phyloP scores from a whole-genome alignment of 2,113 vertebrate genomes.

The Ariopsis seemanni region DNA sequence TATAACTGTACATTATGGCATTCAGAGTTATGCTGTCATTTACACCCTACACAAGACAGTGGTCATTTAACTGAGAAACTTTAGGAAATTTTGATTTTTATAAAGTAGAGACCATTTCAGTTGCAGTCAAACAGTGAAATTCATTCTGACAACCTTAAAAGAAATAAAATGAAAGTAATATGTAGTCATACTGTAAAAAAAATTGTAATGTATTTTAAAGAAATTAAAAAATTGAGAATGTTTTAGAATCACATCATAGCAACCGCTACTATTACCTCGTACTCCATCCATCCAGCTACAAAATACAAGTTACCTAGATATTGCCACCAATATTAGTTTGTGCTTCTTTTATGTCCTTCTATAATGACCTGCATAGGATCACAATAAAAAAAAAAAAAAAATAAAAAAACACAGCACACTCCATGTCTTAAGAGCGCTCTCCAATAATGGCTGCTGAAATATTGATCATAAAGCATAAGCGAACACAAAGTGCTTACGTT shows the following conservation, averaged over 20 bases:
- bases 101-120: not conserved
- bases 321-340: not conserved
- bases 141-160: too few species aligned
- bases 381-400: not conserved
- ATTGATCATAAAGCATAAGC: not conserved
- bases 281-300: not conserved
- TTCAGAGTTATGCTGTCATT: too few species aligned
- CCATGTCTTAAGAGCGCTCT: not conserved
- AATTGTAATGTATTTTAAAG: not conserved
- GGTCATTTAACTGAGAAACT: too few species aligned
- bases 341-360: not conserved
- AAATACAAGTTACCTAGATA: not conserved
- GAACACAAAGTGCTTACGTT: not conserved
- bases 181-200: not conserved
- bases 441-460: not conserved
- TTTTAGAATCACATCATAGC: not conserved
- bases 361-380: not conserved
- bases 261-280: too few species aligned
- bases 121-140: not conserved
- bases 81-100: too few species aligned
- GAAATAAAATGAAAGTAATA: not conserved
- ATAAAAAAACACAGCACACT: not conserved
- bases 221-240: not conserved
- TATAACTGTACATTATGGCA: too few species aligned
- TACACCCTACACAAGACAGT: too few species aligned